Conservation (phyloP, 2,888 invertebrate species). For the Calliphora vomitoria region DNA sequence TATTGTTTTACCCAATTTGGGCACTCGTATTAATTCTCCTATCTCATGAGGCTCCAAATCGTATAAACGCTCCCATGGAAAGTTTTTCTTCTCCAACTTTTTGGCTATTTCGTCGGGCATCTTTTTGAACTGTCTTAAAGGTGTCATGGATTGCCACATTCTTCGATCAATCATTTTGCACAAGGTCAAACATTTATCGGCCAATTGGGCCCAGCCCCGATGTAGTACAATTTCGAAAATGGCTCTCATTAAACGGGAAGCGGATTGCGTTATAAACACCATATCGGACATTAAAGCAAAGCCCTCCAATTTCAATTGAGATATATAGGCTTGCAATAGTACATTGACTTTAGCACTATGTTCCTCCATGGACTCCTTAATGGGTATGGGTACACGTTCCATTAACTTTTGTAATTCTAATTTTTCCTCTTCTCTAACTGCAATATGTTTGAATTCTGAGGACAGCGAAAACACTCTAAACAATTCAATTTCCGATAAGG, state of each 20-base stretch:
- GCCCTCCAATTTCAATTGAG: constrained; percentile 98
- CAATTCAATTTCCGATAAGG: constrained; percentile 98
- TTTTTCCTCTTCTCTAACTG: constrained; percentile 98
- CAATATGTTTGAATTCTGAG: constrained; percentile 96
- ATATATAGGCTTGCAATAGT: constrained; percentile 98
- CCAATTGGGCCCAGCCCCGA: constrained; percentile 98
- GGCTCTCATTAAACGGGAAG: constrained; percentile 96
- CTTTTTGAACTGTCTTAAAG: constrained; percentile 97
- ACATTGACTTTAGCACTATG: constrained; percentile 97
- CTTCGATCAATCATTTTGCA: constrained; percentile 99
- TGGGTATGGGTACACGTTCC: constrained; percentile 98
- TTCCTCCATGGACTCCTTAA: constrained; percentile 99
- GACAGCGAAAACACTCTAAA: constrained; percentile 99
- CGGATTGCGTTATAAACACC: constrained; percentile 99
- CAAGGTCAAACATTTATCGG: constrained; percentile 96
- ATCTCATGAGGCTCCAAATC: constrained; percentile 99
- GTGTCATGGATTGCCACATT: constrained; percentile 99
- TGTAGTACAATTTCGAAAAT: constrained; percentile 98
- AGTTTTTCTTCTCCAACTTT: constrained; percentile 98
- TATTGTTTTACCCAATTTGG: constrained; percentile 91
- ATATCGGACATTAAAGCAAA: constrained; percentile 99
- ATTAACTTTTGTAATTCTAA: constrained; percentile 96
- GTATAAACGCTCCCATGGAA: constrained; percentile 96
- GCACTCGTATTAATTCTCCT: constrained; percentile 89
- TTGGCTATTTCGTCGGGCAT: constrained; percentile 98